Evolutionary conservation across 2,888 invertebrate genomes (phyloP).

Genomic region (Poecilobothrus nobilitatus): DNA sequence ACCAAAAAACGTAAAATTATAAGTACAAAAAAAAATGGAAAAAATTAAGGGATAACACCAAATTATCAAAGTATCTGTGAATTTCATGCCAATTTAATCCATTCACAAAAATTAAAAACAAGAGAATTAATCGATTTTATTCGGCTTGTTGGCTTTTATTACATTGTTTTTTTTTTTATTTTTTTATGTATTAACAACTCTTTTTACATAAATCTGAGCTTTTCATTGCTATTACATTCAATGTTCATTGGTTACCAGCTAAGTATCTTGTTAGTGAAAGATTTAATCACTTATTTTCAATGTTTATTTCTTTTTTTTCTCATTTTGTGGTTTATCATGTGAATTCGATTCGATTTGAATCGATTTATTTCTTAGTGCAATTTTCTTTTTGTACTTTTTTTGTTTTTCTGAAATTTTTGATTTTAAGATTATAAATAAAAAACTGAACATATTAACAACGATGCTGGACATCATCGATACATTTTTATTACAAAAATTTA

Average conservation of each 20-base stretch:
- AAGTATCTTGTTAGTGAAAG: neutral
- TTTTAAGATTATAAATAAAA: neutral
- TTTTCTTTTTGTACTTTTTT: neutral
- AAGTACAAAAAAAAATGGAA: neutral
- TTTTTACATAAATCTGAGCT: no score
- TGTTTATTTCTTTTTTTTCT: neutral
- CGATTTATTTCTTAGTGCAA: no score
- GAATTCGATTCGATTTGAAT: no score
- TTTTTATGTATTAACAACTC: no score
- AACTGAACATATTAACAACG: neutral
- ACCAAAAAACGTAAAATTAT: neutral
- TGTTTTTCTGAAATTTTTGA: neutral
- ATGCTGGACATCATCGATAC: neutral
- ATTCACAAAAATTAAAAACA: neutral
- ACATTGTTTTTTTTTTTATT: no score
- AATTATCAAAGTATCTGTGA: neutral
- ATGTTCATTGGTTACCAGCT: neutral
- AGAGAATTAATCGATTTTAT: neutral
- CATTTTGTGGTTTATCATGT: no score
- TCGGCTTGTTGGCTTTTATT: neutral
- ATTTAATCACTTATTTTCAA: neutral
- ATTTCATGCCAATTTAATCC: constrained; percentile 2
- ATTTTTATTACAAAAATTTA: neutral
- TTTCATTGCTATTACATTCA: neutral
- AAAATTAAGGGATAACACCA: neutral